These are phyloP conservation scores for Eupithecia subumbrata DNA, from an alignment of 2,888 invertebrate genomes.

Conservation along the genomic window DNA sequence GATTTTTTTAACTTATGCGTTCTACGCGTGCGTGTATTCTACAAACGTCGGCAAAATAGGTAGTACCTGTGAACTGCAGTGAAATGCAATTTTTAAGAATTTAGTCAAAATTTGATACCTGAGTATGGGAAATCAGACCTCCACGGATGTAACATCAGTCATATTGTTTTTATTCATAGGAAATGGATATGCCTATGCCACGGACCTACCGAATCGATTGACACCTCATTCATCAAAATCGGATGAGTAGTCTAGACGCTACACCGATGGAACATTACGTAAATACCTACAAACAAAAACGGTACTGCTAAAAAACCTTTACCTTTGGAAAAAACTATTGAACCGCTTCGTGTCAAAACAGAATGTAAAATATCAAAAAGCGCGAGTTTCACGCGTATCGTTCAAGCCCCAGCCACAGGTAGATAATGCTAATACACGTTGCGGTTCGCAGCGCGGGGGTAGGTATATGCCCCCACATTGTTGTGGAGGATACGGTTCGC, in stretches of 20 bases:
- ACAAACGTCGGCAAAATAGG: neutral
- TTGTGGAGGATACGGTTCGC: conserved; percentile 3
- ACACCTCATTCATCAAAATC: neutral
- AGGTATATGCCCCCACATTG: neutral
- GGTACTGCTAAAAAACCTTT: neutral
- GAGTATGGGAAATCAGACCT: neutral
- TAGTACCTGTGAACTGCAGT: neutral
- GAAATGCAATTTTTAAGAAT: neutral
- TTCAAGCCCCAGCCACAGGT: neutral
- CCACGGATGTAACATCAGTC: neutral
- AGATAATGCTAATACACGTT: neutral
- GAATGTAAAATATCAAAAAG: neutral
- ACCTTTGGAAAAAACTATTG: neutral
- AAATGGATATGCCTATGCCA: neutral
- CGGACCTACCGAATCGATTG: neutral
- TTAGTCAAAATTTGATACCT: neutral
- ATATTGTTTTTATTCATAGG: neutral
- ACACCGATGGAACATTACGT: neutral
- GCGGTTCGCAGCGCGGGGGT: neutral
- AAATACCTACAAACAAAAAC: neutral
- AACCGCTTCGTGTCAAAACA: neutral
- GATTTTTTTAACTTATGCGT: neutral
- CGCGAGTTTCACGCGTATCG: conserved; percentile 4
- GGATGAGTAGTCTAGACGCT: neutral
- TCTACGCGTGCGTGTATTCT: too few species aligned